These are phyloP conservation scores for Pseudochirops cupreus DNA, from an alignment of 2,797 vertebrate species.

Conservation along the genomic window DNA sequence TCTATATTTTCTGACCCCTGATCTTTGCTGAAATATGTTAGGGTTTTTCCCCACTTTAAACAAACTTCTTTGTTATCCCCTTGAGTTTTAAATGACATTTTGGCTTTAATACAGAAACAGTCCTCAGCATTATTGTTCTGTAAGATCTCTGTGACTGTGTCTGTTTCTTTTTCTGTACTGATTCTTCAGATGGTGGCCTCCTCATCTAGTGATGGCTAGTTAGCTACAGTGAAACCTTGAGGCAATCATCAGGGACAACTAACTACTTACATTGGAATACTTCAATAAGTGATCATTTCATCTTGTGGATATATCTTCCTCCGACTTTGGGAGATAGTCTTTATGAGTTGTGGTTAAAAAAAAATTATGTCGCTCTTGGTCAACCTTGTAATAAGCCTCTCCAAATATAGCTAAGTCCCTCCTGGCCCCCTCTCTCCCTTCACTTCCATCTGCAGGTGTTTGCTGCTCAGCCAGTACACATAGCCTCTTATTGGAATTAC, in stretches of 20 bases:
- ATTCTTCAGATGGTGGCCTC: not conserved
- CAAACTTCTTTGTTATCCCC: not conserved
- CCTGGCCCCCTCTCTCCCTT: no score
- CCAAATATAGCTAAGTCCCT: no score
- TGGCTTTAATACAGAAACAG: slow-evolving; percentile 32
- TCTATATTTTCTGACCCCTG: not conserved
- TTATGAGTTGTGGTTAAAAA: no score
- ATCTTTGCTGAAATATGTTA: not conserved
- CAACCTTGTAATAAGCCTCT: no score
- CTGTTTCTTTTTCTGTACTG: not conserved
- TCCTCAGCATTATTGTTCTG: not conserved
- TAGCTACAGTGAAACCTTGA: not conserved
- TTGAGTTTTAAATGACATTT: not conserved
- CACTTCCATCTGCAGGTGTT: not conserved
- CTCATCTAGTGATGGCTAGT: not conserved
- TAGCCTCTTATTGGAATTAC: not conserved
- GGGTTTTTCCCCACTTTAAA: not conserved
- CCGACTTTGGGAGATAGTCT: not conserved
- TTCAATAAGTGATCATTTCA: no score
- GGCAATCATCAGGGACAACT: not conserved
- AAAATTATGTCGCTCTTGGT: no score
- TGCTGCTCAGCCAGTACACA: not conserved
- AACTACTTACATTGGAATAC: not conserved
- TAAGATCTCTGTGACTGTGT: slow-evolving; percentile 13
- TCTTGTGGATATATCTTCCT: not conserved